phyloP scores from a whole-genome alignment of 2,797 vertebrate genomes.

The Semaprochilodus insignis region DNA sequence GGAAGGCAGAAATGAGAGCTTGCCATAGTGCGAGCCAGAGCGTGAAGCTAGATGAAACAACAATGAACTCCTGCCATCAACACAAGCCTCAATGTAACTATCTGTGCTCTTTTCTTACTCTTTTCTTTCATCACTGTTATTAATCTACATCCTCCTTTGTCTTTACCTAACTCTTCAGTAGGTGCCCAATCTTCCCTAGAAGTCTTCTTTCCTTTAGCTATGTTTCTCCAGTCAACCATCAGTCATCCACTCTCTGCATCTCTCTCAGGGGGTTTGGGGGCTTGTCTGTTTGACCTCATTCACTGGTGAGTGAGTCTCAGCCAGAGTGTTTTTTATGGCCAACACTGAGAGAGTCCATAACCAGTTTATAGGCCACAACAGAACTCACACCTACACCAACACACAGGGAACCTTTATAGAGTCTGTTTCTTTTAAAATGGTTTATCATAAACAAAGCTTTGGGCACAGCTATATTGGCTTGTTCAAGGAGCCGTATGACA shows the following conservation, averaged over 20 bases:
- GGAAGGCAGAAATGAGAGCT: constrained; percentile 10
- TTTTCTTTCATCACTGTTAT: not conserved
- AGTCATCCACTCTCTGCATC: constrained; percentile 1
- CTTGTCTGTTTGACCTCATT: constrained; percentile 26
- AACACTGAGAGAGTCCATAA: constrained; percentile 41
- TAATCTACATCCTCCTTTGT: not conserved
- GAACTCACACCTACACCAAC: constrained; percentile 19
- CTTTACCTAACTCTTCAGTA: not conserved
- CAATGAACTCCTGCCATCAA: not conserved
- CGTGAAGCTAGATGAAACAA: constrained; percentile 18
- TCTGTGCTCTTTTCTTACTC: not conserved
- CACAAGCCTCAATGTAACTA: not conserved
- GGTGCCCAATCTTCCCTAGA: not conserved
- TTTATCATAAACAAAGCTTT: not conserved
- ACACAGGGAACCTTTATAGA: constrained; percentile 10
- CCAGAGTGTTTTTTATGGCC: constrained; percentile 41
- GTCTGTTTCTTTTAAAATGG: not conserved
- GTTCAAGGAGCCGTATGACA: not conserved
- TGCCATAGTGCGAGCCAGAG: constrained; percentile 27
- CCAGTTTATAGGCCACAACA: constrained; percentile 42
- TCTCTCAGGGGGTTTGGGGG: constrained; percentile 7
- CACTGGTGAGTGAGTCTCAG: constrained; percentile 15
- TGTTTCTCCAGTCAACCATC: not conserved
- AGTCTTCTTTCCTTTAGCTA: constrained; percentile 12
- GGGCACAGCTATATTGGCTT: not conserved